Conservation (phyloP, 2,797 vertebrate species). For the Sebastes iracundus region DNA sequence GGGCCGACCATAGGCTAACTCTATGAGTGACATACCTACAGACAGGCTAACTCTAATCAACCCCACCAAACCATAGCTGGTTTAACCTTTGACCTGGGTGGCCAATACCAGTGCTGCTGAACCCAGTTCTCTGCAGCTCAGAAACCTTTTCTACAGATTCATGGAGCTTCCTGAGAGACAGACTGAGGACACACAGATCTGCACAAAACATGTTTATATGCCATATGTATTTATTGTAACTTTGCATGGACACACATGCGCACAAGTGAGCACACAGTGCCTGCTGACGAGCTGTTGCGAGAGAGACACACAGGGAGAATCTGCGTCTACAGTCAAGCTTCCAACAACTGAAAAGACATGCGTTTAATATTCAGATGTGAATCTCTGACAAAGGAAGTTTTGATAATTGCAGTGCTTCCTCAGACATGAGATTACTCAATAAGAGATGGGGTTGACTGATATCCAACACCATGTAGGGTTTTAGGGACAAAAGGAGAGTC, state of each 20-base stretch:
- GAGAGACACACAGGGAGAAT: slow-evolving; percentile 13
- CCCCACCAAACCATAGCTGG: slow-evolving; percentile 40
- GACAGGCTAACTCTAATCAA: slow-evolving; percentile 63
- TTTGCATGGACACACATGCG: slow-evolving; percentile 16
- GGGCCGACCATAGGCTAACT: slow-evolving; percentile 38
- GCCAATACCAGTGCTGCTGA: slow-evolving; percentile 78
- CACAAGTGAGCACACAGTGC: slow-evolving; percentile 20
- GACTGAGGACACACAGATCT: slow-evolving; percentile 59
- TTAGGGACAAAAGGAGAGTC: slow-evolving; percentile 27
- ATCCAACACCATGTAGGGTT: slow-evolving; percentile 30
- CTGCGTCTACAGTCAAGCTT: slow-evolving; percentile 16
- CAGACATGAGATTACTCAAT: slow-evolving; percentile 38
- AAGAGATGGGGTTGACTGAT: slow-evolving; percentile 33
- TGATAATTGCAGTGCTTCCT: slow-evolving; percentile 55
- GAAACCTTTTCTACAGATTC: slow-evolving; percentile 77
- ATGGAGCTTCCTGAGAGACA: slow-evolving; percentile 77
- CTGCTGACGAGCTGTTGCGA: slow-evolving; percentile 24
- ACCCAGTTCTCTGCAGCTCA: slow-evolving; percentile 84
- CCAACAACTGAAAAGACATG: slow-evolving; percentile 3
- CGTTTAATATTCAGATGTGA: slow-evolving; percentile 41
- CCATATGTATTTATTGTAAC: slow-evolving; percentile 22
- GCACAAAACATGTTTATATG: slow-evolving; percentile 34
- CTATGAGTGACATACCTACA: slow-evolving; percentile 51
- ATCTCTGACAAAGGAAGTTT: slow-evolving; percentile 40
- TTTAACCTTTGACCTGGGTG: slow-evolving; percentile 58